Evolutionary conservation across 2,797 vertebrate species (phyloP), one percentile per base, ranked within the genome.

Genomic region (Erpetoichthys calabaricus): DNA sequence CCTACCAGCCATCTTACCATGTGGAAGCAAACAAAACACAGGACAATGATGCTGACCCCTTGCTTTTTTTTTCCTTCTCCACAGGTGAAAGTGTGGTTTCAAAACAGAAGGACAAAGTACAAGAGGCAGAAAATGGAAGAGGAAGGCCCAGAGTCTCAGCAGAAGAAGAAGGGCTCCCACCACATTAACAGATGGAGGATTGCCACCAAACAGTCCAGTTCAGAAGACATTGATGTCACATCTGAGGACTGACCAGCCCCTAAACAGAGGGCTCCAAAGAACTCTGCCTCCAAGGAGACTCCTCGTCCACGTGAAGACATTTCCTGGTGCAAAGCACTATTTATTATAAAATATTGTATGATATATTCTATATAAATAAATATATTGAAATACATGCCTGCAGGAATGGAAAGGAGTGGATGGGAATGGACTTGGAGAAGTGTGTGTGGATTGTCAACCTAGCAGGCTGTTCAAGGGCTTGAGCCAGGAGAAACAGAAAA

Each of bases 21-120:
- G 25, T 25, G 25, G 25, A 25, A 25, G 25, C 25, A 25, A 25
- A 25, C 2, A 25, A 25, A 25, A 25, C 25, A 25, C 25, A 25
- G 25, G 47, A 49, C 47, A 7, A 7, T 49, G 47, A 49, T 49
- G 47, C 53, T 54, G 41, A 42, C 10, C 8, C 45, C 43, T 4
- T 45, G 4, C 8, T 59, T 45, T 45, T 46, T 10, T 10, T 63
- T 67, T 50, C 67, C 63, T 71, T 65, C 66, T 59, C 67, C 25
- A 25, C 73, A 98, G 95, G 95, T 98, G 74, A 98, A 98, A 76
- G 95, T 98, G 41, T 98, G 95, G 95, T 98, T 98, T 77, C 95
- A 98, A 76, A 98, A 98, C 85, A 66, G 95, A 68, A 75, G 94
- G 77, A 98, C 95, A 56, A 98, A 98, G 72, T 97, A 98, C 82